Base-by-base conservation (phyloP, 2,888 invertebrate genomes). In the Crioceris asparagi region DNA sequence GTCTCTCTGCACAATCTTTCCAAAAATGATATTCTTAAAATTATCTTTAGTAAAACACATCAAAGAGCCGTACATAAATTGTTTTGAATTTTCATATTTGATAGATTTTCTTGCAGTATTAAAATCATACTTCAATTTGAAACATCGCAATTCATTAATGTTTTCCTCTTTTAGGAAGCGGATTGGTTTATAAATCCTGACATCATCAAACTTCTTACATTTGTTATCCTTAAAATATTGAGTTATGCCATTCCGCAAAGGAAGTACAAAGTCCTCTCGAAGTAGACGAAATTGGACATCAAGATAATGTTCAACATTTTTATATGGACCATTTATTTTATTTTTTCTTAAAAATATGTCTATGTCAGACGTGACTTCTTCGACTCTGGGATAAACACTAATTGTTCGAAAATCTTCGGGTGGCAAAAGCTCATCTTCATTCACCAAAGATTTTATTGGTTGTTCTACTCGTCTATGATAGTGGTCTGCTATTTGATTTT, bases 31-130 rank as follows among this genome's bases (percentile, higher is more conserved):
- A 6, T 74, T 75, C 18, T 72, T 61, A 58, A 88, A 88, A 37
- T 75, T 66, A 54, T 83, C 75, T 16, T 63, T 63, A 0, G 83
- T 81, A 30, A 91, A 75, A 38, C 82, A 75, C 1, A 90, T 59
- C 15, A 88, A 62, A 0, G 83, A 76, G 0, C 87, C 86, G 54
- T 66, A 76, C 66, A 83, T 74, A 15, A 85, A 72, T 41, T 75
- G 65, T 49, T 77, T 77, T 1, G 69, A 65, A 26, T 61, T 56
- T 41, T 69, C 65, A 67, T 69, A 71, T 18, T 67, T 54, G 30
- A 69, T 50, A 49, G 49, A 56, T 10, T 21, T 35, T 45, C 53
- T 52, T 48, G 65, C 49, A 15, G 46, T 41, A 17, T 32, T 41
- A 34, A 45, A 50, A 32, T 46, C 44, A 21, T 52, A 55, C 30